Base-by-base conservation (phyloP, 2,797 vertebrate species). In the Fringilla coelebs region DNA sequence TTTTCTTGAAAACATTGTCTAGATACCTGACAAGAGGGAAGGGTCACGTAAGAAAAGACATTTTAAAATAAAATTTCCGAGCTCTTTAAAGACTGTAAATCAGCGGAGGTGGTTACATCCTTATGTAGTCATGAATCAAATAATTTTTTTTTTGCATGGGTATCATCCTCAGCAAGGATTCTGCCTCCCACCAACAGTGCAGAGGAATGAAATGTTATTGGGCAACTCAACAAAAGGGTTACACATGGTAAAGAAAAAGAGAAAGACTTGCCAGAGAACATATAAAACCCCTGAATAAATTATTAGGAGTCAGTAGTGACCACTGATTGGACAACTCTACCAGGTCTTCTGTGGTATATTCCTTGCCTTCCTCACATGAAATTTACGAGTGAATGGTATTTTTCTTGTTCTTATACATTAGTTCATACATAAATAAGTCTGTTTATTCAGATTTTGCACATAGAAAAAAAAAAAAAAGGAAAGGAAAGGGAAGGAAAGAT, bases 131-230 rank as follows among this genome's bases (percentile, higher is more conserved):
- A 40, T 43, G 21, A 76, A 31, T 2, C 17, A 73, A 62, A 34
- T 22, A 52, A 63, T 7, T 4, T 5, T 1, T 0, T 0, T 20
- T 85, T 83, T 49, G 18, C 21, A 43, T 38, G 48, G 13, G 17
- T 32, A 46, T 14, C 13, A 86, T 26, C 40, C 34, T 55, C 60
- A 38, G 34, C 11, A 24, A 41, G 21, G 34, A 49, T 49, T 77
- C n/a, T 65, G 36, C 13, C 26, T 63, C 31, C 31, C 11, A 41
- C 28, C 55, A 11, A 29, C 5, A 85, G 13, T 1, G 4, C 13
- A 91, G 34, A 14, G 65, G 26, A 88, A 57, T 7, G 4, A 74
- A 85, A 83, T 24, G 7, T 4, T 57, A 3, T 45, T 21, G 21
- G 51, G 32, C 31, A 74, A 41, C 13, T 48, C 1, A 6, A 6